These are phyloP conservation scores for Tiliacea citrago DNA, from an alignment of 2,888 invertebrate genomes.

Conservation along the genomic window DNA sequence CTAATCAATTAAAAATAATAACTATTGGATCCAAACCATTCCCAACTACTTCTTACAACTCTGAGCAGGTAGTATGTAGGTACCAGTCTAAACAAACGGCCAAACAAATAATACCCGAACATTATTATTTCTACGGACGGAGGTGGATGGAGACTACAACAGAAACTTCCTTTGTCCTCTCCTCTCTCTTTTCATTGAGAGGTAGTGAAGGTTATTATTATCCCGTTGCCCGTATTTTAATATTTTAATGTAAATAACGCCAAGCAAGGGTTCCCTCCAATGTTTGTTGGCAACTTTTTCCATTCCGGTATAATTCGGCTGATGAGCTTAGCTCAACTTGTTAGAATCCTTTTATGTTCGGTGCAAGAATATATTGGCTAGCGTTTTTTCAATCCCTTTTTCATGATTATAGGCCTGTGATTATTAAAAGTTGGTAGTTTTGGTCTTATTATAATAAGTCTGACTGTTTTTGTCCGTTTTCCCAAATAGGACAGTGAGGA, in stretches of 20 bases:
- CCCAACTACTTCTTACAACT: not conserved
- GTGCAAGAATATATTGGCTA: conserved; percentile 20
- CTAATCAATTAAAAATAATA: not conserved
- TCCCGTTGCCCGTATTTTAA: conserved; percentile 36
- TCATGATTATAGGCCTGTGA: not conserved
- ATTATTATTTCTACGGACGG: not conserved
- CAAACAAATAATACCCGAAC: not conserved
- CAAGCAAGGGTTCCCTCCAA: conserved; percentile 67
- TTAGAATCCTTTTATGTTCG: conserved; percentile 60
- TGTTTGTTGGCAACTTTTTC: conserved; percentile 74
- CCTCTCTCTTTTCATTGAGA: not conserved
- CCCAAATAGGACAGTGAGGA: not conserved
- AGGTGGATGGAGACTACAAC: not conserved
- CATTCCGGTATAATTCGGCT: conserved; percentile 70
- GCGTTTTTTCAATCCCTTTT: conserved; percentile 6
- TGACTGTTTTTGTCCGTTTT: not conserved
- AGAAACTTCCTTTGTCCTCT: not conserved
- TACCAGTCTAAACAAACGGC: not conserved
- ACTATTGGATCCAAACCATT: not conserved
- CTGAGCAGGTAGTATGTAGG: not conserved
- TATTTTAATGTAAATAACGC: conserved; percentile 65
- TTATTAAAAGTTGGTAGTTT: not conserved
- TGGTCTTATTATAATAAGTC: not conserved
- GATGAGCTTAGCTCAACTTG: conserved; percentile 69
- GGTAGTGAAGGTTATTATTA: conserved; percentile 3